Evolutionary conservation across 1,140 invertebrate genomes (phyloP), one percentile per base, ranked within the genome.

Genomic region (Drosophila auraria): DNA sequence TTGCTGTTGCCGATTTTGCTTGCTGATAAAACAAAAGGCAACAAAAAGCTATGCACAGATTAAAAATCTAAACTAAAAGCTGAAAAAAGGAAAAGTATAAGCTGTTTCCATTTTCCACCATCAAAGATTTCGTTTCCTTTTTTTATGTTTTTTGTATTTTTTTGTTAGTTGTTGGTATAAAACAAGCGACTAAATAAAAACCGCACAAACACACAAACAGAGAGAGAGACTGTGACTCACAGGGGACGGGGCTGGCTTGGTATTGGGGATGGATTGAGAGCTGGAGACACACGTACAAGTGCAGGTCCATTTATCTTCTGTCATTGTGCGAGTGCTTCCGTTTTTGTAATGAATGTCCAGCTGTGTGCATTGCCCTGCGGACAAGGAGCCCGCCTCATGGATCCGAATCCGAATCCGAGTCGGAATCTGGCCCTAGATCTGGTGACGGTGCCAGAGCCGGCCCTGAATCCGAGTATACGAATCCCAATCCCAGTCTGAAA

Each of bases 281-380:
- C 65, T 58, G 38, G 51, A 56, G 76, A 68, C 72, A 84, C 83
- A 89, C 83, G 84, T 83, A 87, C 86, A 81, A 87, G 84, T 87
- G 84, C 81, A 87, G 86, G 78, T 84, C 84, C 84, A 87, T 87
- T 87, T 87, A 87, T 87, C 84, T 87, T 87, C 86, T 87, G 84
- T 87, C 84, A 87, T 83, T 90, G 84, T 84, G 75, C 78, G 86
- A 87, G 84, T 87, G 86, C 79, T 87, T 87, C 84, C 84, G 84
- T 87, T 87, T 87, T 90, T 89, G 84, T 87, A 87, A 87, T 87
- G 84, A 87, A 87, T 87, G 86, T 87, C 84, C 84, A 87, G 84
- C 86, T 87, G 84, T 87, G 84, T 89, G 86, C 78, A 89, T 81
- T 84, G 77, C 84, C 83, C 84, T 80, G 77, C 84, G 73, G 83